Base-by-base conservation (phyloP, 2,888 invertebrate species). In the Napeogenes sylphis region DNA sequence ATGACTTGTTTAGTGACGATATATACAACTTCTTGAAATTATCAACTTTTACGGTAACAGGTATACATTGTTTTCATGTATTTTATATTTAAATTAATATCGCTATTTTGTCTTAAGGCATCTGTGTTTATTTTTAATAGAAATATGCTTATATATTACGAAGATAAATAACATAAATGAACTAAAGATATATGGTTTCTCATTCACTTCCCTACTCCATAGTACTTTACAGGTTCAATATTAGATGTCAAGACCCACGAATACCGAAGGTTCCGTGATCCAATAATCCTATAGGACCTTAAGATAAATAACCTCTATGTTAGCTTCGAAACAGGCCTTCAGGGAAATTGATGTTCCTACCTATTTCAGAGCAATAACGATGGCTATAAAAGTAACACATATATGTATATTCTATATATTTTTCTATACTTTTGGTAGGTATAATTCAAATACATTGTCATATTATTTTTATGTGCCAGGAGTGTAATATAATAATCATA, bases 221-320 rank as follows among this genome's bases (percentile, higher is more conserved):
- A 32, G 62, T 54, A 56, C 63, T 58, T 54, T 66, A 67, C 62
- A 61, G 58, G 59, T 62, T 53, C 63, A 65, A 69, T 69, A 57
- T 66, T 70, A 72, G 73, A 76, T 72, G 71, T 72, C 75, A 71
- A 73, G 73, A 70, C 65, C 21, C 21, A 21, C 30, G 63, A 64
- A 60, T 59, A 61, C 62, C 67, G 58, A 61, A 61, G 65, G 65
- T 70, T 76, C 78, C 73, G 77, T 79, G 82, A 73, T 76, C 77
- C 73, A 78, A 75, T 79, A 78, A 79, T 76, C 75, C 70, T 78
- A 76, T 76, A 76, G 74, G 78, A 73, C 68, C 63, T 67, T 66
- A 78, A 82, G 79, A 83, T 75, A 74, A 73, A 82, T 79, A 74
- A 75, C 73, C 71, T 54, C 62, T 66, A 64, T 65, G 65, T 58